These are phyloP conservation scores for Paraplagusia blochii DNA, from an alignment of 2,113 vertebrate genomes.

Conservation along the genomic window DNA sequence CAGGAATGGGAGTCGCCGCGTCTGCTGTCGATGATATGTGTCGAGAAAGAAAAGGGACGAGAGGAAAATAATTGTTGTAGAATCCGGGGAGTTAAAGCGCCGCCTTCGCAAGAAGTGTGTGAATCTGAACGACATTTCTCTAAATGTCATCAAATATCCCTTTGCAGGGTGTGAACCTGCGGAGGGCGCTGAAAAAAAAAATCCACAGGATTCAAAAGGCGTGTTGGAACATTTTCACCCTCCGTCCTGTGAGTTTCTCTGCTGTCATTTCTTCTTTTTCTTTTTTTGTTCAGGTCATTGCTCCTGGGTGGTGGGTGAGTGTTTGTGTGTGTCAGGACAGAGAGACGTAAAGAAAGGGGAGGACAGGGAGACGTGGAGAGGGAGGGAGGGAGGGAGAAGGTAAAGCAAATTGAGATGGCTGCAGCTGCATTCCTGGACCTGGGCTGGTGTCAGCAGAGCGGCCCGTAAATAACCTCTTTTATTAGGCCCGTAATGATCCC, in stretches of 20 bases:
- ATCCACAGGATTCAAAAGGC: slow-evolving; percentile 62
- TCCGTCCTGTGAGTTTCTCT: slow-evolving; percentile 56
- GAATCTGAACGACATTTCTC: slow-evolving; percentile 31
- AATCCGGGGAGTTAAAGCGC: slow-evolving; percentile 11
- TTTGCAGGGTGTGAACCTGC: slow-evolving; percentile 23
- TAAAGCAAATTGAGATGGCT: slow-evolving; percentile 73
- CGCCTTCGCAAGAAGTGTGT: slow-evolving; percentile 1
- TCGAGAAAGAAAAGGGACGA: slow-evolving; percentile 21
- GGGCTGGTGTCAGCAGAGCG: slow-evolving; percentile 69
- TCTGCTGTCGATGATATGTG: slow-evolving; percentile 39
- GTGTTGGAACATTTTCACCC: slow-evolving; percentile 60
- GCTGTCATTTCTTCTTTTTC: slow-evolving; percentile 74
- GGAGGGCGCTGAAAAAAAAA: slow-evolving; percentile 45
- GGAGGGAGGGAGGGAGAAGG: slow-evolving; percentile 15
- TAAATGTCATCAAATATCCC: slow-evolving; percentile 62
- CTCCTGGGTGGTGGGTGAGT: slow-evolving; percentile 66
- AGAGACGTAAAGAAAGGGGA: slow-evolving; percentile 8
- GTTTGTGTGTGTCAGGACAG: background rate
- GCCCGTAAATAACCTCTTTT: slow-evolving; percentile 78
- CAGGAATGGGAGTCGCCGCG: slow-evolving; percentile 38
- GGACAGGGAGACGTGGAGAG: slow-evolving; percentile 1
- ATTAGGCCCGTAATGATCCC: slow-evolving; percentile 79
- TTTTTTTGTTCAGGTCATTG: slow-evolving; percentile 64
- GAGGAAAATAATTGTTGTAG: slow-evolving; percentile 39
- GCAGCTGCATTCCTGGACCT: slow-evolving; percentile 61